Evolutionary conservation across 2,888 invertebrate genomes (phyloP).

Genomic region (Eupeodes latifasciatus): DNA sequence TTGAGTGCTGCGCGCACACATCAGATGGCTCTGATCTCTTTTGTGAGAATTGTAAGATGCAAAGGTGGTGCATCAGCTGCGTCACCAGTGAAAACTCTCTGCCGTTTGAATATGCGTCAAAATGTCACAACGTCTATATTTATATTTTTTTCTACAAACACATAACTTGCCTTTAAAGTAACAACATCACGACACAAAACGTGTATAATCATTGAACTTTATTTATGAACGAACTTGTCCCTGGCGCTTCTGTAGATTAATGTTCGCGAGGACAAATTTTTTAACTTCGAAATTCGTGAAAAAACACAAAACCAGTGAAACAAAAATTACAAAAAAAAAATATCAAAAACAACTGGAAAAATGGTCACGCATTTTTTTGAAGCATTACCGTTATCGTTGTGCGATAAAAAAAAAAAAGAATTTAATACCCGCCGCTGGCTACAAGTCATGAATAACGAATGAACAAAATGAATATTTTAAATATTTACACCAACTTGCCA

Average conservation of each 20-base stretch:
- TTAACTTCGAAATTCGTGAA: slow-evolving; percentile 27
- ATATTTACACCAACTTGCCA: slow-evolving; percentile 56
- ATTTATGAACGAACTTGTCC: slow-evolving; percentile 48
- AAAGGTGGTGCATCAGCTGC: no score
- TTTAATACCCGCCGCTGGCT: slow-evolving; percentile 41
- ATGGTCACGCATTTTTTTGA: slow-evolving; percentile 39
- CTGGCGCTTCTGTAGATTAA: background rate
- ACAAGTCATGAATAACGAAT: slow-evolving; percentile 62
- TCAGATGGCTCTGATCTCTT: no score
- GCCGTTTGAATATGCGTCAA: no score
- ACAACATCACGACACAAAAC: background rate
- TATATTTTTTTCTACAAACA: background rate
- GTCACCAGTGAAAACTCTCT: no score
- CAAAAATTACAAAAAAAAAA: background rate
- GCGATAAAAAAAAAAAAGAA: slow-evolving; percentile 61
- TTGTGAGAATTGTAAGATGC: no score
- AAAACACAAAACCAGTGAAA: slow-evolving; percentile 8
- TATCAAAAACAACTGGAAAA: background rate
- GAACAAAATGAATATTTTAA: slow-evolving; percentile 62
- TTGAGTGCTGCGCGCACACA: no score
- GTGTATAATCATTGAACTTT: slow-evolving; percentile 22
- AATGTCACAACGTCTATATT: background rate
- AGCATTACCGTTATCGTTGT: slow-evolving; percentile 55
- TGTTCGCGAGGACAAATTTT: slow-evolving; percentile 43
- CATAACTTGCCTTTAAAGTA: background rate